Conservation (phyloP, 2,888 invertebrate species). For the Patella caerulea region DNA sequence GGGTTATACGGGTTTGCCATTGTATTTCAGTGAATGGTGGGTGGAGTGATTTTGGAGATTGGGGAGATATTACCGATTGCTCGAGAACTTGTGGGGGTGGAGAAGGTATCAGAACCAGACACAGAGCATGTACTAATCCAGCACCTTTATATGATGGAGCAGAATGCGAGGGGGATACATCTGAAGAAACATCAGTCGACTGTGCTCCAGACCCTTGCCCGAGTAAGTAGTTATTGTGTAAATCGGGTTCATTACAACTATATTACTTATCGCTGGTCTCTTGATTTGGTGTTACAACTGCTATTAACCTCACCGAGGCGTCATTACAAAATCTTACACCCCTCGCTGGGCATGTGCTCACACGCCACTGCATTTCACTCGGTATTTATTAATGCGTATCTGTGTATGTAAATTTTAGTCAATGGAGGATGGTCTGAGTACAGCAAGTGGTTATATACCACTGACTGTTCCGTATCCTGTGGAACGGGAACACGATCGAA, state of each 20-base stretch:
- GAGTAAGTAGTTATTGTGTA: constrained; percentile 14
- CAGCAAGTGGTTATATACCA: constrained; percentile 5
- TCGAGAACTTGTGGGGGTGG: constrained; percentile 30
- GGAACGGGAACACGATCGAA: background rate
- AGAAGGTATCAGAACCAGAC: constrained; percentile 5
- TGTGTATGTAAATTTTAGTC: constrained; percentile 3
- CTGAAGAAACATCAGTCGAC: background rate
- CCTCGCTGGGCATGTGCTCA: too few relatives aligned
- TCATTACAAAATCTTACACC: too few relatives aligned
- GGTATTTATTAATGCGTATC: background rate
- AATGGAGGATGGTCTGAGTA: constrained; percentile 18
- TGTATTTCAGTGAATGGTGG: constrained; percentile 31
- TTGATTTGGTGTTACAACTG: too few relatives aligned
- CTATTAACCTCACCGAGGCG: too few relatives aligned
- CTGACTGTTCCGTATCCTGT: constrained; percentile 13
- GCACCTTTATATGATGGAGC: constrained; percentile 26
- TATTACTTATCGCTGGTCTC: too few relatives aligned
- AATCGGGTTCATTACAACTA: too few relatives aligned
- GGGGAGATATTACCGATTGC: constrained; percentile 22
- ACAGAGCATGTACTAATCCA: constrained; percentile 28
- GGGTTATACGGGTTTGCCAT: too few relatives aligned
- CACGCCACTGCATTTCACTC: background rate
- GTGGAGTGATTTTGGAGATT: constrained; percentile 20
- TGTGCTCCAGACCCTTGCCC: constrained; percentile 32
- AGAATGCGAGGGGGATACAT: constrained; percentile 22